These are phyloP conservation scores for Esox masquinongy DNA, from an alignment of 2,797 vertebrate species.

Conservation along the genomic window DNA sequence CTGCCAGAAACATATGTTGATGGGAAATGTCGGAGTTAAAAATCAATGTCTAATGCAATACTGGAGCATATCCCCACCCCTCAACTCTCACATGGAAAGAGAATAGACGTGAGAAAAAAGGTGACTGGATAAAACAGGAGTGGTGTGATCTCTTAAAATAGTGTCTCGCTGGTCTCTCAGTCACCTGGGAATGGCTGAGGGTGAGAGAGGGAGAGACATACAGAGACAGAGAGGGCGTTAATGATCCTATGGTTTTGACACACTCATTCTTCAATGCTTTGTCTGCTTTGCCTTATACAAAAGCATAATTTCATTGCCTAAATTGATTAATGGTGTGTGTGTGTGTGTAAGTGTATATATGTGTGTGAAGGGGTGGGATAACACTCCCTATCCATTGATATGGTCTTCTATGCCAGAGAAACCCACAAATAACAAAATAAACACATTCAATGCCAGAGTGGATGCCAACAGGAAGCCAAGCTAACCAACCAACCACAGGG, in stretches of 20 bases:
- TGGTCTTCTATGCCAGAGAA: constrained; percentile 46
- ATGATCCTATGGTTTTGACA: constrained; percentile 72
- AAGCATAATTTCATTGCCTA: constrained; percentile 61
- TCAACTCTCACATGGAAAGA: constrained; percentile 31
- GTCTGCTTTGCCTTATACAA: constrained; percentile 57
- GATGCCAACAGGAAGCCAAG: constrained; percentile 53
- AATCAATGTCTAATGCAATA: no score
- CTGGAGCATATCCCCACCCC: constrained; percentile 23
- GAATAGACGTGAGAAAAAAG: constrained; percentile 42
- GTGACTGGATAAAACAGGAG: constrained; percentile 30
- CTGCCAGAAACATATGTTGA: no score
- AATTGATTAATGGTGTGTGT: constrained; percentile 68
- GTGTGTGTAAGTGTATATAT: constrained; percentile 12
- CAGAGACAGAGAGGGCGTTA: constrained; percentile 53
- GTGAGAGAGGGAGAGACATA: constrained; percentile 55
- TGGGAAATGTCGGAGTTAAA: no score
- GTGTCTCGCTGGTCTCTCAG: constrained; percentile 58
- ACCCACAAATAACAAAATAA: constrained; percentile 70
- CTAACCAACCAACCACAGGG: constrained; percentile 15
- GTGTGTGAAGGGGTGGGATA: constrained; percentile 49
- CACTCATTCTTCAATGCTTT: constrained; percentile 63
- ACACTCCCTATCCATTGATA: constrained; percentile 52
- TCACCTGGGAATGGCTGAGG: constrained; percentile 68
- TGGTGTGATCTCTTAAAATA: constrained; percentile 77
- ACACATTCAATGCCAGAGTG: constrained; percentile 58